Evolutionary conservation across 2,888 invertebrate genomes (phyloP), one percentile per base, ranked within the genome.

Genomic region (Elysia crispata): DNA sequence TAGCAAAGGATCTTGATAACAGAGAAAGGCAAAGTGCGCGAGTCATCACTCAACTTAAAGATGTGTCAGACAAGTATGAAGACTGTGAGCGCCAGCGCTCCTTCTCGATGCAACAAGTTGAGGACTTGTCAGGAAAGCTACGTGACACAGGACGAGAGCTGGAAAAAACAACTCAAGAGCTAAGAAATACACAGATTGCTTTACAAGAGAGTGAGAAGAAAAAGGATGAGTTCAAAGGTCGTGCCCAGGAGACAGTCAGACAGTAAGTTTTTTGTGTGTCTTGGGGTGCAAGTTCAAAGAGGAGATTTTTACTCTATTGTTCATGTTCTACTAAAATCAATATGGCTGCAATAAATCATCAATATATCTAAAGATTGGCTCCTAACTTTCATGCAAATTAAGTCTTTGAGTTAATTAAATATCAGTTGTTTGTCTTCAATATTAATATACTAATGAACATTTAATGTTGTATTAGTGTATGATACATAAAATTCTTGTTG

Each of bases 161-260:
- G 49, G 90, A 91, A 70, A 86, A 86, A 76, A 85, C 87, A 8
- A 76, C 84, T 1, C 86, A 86, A 67, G 90, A 90, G 75, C 83
- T 89, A 41, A 76, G 86, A 20, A 87, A 87, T 69, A 88, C 88
- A 50, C 88, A 90, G 79, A 78, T 87, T 20, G 81, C 87, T 11
- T 82, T 90, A 6, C 83, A 86, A 6, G 89, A 89, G 33, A 87
- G 87, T 11, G 89, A 90, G 81, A 87, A 87, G 80, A 89, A 89
- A 83, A 86, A 86, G 20, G 90, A 91, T 72, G 90, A 91, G 79
- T 88, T 90, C 66, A 90, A 90, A 83, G 87, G 86, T 20, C 85
- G 89, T 31, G 90, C 90, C 41, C 90, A 90, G 84, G 91, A 91
- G 81, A 90, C 90, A 33, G 89, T 91, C 25, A 85, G 89, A 85